Evolutionary conservation across 2,797 vertebrate species (phyloP), one percentile per base, ranked within the genome.

Genomic region (Bovichtus diacanthus): DNA sequence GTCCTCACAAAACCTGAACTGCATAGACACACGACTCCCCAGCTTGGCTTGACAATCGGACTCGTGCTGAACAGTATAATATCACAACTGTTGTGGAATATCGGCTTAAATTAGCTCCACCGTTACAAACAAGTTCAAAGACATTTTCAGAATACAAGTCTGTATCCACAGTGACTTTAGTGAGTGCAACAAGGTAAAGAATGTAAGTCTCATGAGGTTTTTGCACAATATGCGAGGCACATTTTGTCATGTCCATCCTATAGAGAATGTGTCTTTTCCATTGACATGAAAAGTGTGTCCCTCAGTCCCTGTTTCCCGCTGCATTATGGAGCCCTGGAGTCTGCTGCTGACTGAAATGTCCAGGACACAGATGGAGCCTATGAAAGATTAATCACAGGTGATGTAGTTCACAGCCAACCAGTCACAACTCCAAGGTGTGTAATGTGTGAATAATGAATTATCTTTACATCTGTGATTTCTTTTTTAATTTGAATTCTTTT

Each of bases 301-400:
- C 70, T 56, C 54, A 18, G 60, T 70, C 43, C 34, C 63, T 82
- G 41, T 65, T 78, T 68, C 58, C 29, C 2, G 9, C 46, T 69
- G 68, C 38, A 38, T 76, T 38, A 66, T 62, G 31, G 55, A 77
- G 56, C 55, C 77, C 78, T 38, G 64, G 27, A 87, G 84, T 80
- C 64, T 84, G 81, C 71, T 56, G 81, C 51, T 68, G 64, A 63
- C 80, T 85, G 67, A 80, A 77, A 81, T 34, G 83, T 78, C 77
- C 84, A 51, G 71, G 68, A 87, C 83, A 83, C 88, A 91, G 91
- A 92, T 88, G 91, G 88, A 90, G 81, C 53, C 56, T 39, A 90
- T 93, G 83, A 93, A 92, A 92, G 84, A 91, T 93, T 93, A 81
- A 93, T 92, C 78, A 76, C 84, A 88, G 89, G 86, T 92, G 86